Evolutionary conservation across 2,888 invertebrate genomes (phyloP), one percentile per base, ranked within the genome.

Genomic region (Pycnomerus fuliginosus): DNA sequence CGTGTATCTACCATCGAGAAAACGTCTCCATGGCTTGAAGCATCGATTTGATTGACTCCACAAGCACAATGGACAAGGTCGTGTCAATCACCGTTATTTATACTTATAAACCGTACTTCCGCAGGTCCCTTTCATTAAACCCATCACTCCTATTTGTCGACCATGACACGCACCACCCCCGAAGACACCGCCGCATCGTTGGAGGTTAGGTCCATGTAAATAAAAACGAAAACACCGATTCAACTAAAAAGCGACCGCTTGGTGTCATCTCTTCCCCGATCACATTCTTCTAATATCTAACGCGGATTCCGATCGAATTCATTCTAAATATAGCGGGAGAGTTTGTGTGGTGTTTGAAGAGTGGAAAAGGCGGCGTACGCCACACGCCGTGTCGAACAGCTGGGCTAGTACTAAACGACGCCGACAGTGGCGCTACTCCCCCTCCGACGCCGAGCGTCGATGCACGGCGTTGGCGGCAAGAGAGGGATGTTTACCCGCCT

Each of bases 361-460:
- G 10, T 12, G 40, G 44, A 44, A 38, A 36, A 37, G 22, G 34
- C 22, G 53, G 49, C 52, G 52, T 40, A 25, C 47, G 48, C 56
- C 57, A 54, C 62, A 58, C 60, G 60, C 52, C 54, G 60, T 55
- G 57, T 55, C 53, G 50, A 58, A 63, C 61, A 60, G 64, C 61
- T 63, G 62, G 58, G 53, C 46, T 60, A 59, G 62, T 64, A 65
- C 65, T 64, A 55, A 64, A 56, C 59, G 61, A 57, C 58, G 58
- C 67, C 65, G 61, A 25, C 52, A 56, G 62, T 65, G 64, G 65
- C 69, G 62, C 67, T 67, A 54, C 58, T 61, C 64, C 66, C 68
- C 67, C 55, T 75, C 50, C 48, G 75, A 73, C 70, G 73, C 71
- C 74, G 70, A 74, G 71, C 70, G 71, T 75, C 48, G 44, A 28